Base-by-base conservation (phyloP, 1,140 invertebrate genomes). In the Sesamia nonagrioides region DNA sequence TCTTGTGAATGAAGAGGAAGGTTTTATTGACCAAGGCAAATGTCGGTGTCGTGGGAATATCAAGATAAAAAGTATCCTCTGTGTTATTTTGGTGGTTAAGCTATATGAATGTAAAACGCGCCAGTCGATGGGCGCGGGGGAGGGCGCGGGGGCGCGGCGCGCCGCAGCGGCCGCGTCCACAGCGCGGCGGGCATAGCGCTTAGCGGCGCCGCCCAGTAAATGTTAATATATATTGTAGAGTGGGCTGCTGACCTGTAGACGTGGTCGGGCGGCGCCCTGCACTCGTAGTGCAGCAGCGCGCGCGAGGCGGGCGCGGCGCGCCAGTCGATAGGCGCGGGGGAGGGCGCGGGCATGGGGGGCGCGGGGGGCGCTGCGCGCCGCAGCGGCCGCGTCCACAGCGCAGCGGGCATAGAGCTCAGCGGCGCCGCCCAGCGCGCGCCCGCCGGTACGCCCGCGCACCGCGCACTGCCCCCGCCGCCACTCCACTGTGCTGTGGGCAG, bases 281-380 rank as follows among this genome's bases (percentile, higher is more conserved):
- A 91, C 87, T 89, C 86, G 86, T 85, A 82, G 82, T 92, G 90
- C 84, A 88, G 76, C 54, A 91, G 84, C 42, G 85, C 79, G 27
- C 73, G 72, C 35, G 79, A 54, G n/a, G 78, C 76, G 45, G 69
- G 69, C 40, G 86, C 87, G 68, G 77, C 82, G 69, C 87, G 85
- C 92, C 91, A 91, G 84, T 89, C 86, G 18, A 91, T 48, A 33
- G 89, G 79, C 9, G 88, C 86, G 77, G 85, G 82, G 11, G 86
- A 76, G 54, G 76, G 84, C 42, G 84, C 76, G n/a, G n/a, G n/a
- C n/a, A n/a, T n/a, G n/a, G n/a, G n/a, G n/a, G 84, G 82, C 9
- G 86, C 77, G 42, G 73, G 83, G 40, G 79, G 84, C 52, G 72
- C 79, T 11, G 78, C 63, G 66, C 84, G 75, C 48, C 42, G 45